Percentiles rank a stretch among this genome's conserved stretches.
These are phyloP conservation scores for Orius laevigatus DNA, from an alignment of 1,140 invertebrate species.

Conservation along the genomic window DNA sequence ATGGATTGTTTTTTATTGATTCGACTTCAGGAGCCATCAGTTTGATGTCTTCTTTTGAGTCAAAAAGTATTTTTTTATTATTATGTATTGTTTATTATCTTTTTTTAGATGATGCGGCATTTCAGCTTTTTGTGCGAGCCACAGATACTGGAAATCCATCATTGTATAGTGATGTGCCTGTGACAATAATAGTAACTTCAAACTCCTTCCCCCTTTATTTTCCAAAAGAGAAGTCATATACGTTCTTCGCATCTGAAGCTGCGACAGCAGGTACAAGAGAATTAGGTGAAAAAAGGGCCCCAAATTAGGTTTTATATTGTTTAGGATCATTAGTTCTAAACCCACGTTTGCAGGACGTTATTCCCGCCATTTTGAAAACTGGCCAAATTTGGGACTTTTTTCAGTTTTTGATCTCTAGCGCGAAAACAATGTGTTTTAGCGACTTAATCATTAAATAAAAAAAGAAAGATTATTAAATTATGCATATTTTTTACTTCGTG, in stretches of 20 bases:
- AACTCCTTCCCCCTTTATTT: not conserved
- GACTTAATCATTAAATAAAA: no score
- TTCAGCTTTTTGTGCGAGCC: slow-evolving; percentile 79
- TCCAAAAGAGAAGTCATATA: not conserved
- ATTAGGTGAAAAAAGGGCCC: not conserved
- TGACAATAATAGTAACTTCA: not conserved
- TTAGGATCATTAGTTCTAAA: no score
- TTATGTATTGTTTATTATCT: slow-evolving; percentile 15
- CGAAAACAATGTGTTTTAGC: no score
- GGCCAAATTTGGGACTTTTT: no score
- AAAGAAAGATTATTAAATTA: no score
- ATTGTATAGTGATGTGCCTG: slow-evolving; percentile 56
- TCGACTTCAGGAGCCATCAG: not conserved
- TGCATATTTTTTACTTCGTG: no score
- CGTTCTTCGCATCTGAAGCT: not conserved
- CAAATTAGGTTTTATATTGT: not conserved
- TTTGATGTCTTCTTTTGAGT: no score
- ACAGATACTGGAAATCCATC: slow-evolving; percentile 55
- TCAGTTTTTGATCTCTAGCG: no score
- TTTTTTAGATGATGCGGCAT: slow-evolving; percentile 54
- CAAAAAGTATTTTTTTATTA: not conserved
- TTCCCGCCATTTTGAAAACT: no score
- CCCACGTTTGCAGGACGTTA: no score
- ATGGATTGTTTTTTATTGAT: not conserved
- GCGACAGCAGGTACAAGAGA: not conserved